These are phyloP conservation scores for Cheilinus undulatus DNA, from an alignment of 2,113 vertebrate genomes.

Conservation along the genomic window DNA sequence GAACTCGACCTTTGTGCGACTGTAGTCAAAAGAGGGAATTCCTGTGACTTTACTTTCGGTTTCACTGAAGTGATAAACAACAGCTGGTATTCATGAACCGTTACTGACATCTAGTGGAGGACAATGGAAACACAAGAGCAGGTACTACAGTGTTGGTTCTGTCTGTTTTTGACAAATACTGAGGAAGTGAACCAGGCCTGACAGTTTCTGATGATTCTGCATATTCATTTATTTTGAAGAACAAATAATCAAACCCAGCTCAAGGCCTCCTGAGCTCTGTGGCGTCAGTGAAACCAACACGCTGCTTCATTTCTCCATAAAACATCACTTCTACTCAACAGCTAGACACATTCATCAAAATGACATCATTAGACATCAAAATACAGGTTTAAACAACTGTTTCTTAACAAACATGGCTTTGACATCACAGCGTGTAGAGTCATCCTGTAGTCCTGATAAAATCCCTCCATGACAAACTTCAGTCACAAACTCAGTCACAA, in stretches of 20 bases:
- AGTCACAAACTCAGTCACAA: not conserved
- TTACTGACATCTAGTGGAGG: too few species aligned
- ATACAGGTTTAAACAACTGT: conserved; percentile 38
- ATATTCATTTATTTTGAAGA: conserved; percentile 20
- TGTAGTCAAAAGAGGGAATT: too few species aligned
- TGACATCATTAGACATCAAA: conserved; percentile 44
- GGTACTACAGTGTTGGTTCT: too few species aligned
- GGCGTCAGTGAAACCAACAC: not conserved
- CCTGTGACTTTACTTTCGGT: too few species aligned
- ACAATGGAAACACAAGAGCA: too few species aligned
- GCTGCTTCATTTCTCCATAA: too few species aligned
- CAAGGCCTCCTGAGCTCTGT: not conserved
- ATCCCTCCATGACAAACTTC: not conserved
- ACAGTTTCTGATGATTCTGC: not conserved
- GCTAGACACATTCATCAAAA: conserved; percentile 44
- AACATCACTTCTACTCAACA: not conserved
- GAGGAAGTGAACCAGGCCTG: too few species aligned
- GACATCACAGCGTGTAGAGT: not conserved
- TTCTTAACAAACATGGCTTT: conserved; percentile 48
- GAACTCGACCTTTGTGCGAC: too few species aligned
- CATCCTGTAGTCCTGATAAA: not conserved
- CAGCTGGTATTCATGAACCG: too few species aligned
- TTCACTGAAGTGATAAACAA: too few species aligned
- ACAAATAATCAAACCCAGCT: not conserved
- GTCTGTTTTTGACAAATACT: too few species aligned